These are phyloP conservation scores for Neoseiulus cucumeris DNA, from an alignment of 1,140 invertebrate genomes.

Conservation along the genomic window DNA sequence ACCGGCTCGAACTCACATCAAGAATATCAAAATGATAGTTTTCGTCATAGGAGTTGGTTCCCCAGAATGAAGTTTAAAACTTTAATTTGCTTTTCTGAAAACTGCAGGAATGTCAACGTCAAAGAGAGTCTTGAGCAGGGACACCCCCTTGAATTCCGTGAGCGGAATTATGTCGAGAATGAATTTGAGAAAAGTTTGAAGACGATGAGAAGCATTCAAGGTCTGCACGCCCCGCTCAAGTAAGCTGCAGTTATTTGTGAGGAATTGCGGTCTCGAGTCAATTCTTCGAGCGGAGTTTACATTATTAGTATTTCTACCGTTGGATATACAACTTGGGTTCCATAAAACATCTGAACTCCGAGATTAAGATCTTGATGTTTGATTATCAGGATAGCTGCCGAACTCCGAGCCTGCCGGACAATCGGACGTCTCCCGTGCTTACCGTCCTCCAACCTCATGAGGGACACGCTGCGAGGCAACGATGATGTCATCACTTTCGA, in stretches of 20 bases:
- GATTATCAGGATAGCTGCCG: not conserved
- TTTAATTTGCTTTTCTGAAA: not conserved
- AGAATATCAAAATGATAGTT: no score
- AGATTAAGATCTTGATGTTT: no score
- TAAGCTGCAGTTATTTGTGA: not conserved
- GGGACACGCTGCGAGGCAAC: not conserved
- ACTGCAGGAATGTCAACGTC: not conserved
- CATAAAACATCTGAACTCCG: no score
- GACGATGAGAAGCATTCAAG: not conserved
- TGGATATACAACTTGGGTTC: no score
- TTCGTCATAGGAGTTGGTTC: no score
- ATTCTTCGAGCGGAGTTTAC: no score
- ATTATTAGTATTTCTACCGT: no score
- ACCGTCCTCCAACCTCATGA: not conserved
- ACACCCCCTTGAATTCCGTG: not conserved
- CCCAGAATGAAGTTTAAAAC: not conserved
- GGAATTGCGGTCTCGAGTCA: no score
- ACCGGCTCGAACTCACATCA: no score
- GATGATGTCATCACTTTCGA: not conserved
- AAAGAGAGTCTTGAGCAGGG: not conserved
- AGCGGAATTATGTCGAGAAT: not conserved
- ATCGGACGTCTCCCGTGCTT: not conserved
- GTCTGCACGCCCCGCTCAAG: slow-evolving; percentile 1
- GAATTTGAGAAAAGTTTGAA: not conserved
- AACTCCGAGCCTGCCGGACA: not conserved